Conservation (phyloP, 1,140 invertebrate species). For the Alviniconcha marisindica region DNA sequence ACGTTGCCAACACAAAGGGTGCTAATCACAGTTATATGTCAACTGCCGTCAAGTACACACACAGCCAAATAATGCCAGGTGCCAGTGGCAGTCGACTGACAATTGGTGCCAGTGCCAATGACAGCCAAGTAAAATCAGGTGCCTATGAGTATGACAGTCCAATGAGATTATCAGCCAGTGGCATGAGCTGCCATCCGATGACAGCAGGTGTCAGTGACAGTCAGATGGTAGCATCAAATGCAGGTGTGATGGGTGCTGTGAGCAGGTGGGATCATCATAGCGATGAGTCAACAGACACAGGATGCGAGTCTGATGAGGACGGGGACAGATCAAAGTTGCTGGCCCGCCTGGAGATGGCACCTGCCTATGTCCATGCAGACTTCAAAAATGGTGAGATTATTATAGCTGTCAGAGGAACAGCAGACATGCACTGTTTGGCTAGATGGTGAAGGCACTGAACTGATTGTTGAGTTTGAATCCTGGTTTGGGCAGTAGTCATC, state of each 20-base stretch:
- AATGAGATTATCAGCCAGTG: neutral
- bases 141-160: neutral
- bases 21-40: no score
- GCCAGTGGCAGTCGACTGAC: no score
- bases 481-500: no score
- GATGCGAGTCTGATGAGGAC: neutral
- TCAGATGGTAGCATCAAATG: no score
- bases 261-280: neutral
- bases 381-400: conserved; percentile 30
- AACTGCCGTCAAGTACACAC: neutral
- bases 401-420: neutral
- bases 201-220: no score
- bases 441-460: no score
- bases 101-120: neutral
- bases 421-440: neutral
- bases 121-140: neutral
- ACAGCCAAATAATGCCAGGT: neutral
- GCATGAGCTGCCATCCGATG: neutral
- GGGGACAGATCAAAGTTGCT: neutral
- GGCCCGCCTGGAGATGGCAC: neutral
- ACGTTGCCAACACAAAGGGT: neutral
- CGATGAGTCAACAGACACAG: conserved; percentile 1
- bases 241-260: neutral
- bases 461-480: no score
- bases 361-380: conserved; percentile 30